These are phyloP conservation scores for Hyles euphorbiae DNA, from an alignment of 1,140 invertebrate species.

Conservation along the genomic window DNA sequence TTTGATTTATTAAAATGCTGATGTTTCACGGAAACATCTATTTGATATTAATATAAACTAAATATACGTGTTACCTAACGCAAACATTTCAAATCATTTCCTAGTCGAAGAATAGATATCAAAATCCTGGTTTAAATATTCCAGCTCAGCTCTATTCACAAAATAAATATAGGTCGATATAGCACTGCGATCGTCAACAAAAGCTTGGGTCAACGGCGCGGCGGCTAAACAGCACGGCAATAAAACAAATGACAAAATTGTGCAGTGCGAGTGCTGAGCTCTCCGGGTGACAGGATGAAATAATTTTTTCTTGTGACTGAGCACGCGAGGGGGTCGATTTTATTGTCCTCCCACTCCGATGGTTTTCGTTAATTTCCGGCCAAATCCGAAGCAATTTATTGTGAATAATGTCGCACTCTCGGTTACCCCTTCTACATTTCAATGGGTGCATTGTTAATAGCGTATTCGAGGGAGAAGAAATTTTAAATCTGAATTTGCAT, in stretches of 20 bases:
- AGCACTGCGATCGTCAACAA: not conserved
- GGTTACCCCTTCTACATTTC: conserved; percentile 17
- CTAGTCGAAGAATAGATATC: too few relatives aligned
- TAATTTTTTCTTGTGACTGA: conserved; percentile 27
- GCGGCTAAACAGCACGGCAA: conserved; percentile 3
- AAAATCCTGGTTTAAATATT: too few relatives aligned
- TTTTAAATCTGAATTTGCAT: conserved; percentile 31
- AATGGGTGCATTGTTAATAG: conserved; percentile 10
- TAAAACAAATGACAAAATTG: conserved; percentile 33
- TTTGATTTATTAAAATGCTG: too few relatives aligned
- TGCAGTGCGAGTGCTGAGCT: conserved; percentile 13
- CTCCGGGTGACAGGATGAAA: conserved; percentile 26
- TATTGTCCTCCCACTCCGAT: conserved; percentile 29
- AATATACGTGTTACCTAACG: too few relatives aligned
- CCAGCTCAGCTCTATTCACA: not conserved
- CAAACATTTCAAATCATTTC: too few relatives aligned
- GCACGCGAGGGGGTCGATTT: conserved; percentile 28
- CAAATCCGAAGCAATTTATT: conserved; percentile 31
- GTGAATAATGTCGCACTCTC: conserved; percentile 22
- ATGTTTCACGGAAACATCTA: too few relatives aligned
- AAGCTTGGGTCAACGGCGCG: not conserved
- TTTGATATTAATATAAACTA: too few relatives aligned
- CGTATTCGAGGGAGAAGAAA: conserved; percentile 8
- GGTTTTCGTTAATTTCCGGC: conserved; percentile 37
- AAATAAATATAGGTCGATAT: not conserved